Evolutionary conservation across 2,888 invertebrate species (phyloP), one percentile per base, ranked within the genome.

Genomic region (Cheilosia urbana): DNA sequence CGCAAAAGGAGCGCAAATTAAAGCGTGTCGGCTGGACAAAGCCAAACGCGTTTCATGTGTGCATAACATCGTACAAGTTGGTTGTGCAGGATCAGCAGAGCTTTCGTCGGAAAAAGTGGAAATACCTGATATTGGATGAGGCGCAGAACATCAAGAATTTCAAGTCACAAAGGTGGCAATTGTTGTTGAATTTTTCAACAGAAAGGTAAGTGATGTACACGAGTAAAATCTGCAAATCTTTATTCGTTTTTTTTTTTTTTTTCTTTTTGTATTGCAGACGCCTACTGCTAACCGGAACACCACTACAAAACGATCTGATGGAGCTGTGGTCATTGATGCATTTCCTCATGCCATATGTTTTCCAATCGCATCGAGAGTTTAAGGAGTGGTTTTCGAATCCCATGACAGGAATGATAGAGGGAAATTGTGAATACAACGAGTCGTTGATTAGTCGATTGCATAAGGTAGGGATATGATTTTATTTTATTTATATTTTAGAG

Each of bases 131-230:
- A 88, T 94, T 99, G 71, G 99, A 99, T 91, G 99, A 99, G 93
- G 99, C 99, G 45, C 99, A 99, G 92, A 99, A 99, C 91, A 99
- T 99, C 84, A 99, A 99, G 93, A 99, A 99, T 93, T 99, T 99
- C 92, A 99, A 99, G 92, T 98, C 98, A 21, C 99, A 99, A 92
- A 94, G 99, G 87, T 99, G 99, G 99, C 99, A 99, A 93, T 94
- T 98, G 90, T 93, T 99, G 88, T 93, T 99, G 75, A 99, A 98
- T 92, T 98, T 99, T 92, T 96, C 98, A 90, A 97, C 98, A 0
- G 96, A 98, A 91, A 95, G 96, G 96, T 96, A 92, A 93, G 93
- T 6, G 24, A 24, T 51, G n/a, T 0, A 6, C 13, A 60, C 2
- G 1, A 9, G 15, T 21, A 4, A 15, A 60, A n/a, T 0, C 1